These are phyloP conservation scores for Nasua narica DNA, from an alignment of 2,797 vertebrate species.

Conservation along the genomic window DNA sequence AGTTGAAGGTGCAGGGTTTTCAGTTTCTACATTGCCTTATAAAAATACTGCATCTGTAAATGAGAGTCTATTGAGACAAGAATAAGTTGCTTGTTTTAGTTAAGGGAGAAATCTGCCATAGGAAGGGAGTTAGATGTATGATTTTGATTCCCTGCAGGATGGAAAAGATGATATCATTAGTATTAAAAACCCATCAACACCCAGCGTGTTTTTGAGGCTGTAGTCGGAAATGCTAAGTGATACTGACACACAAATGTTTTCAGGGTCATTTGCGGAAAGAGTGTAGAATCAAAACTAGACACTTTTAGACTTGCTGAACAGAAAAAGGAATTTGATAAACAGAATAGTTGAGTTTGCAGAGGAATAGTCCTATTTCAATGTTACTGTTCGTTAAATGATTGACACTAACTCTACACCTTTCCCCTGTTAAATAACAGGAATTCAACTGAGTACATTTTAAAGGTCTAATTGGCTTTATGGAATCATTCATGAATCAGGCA, in stretches of 20 bases:
- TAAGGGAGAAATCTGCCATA: slow-evolving; percentile 66
- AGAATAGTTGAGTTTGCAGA: not conserved
- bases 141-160: slow-evolving; percentile 72
- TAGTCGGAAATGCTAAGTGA: slow-evolving; percentile 70
- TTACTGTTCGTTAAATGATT: not conserved
- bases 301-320: slow-evolving; percentile 55
- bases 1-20: slow-evolving; percentile 49
- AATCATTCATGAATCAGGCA: not conserved
- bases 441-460: not conserved
- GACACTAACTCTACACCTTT: not conserved
- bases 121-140: slow-evolving; percentile 60
- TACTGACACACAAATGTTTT: slow-evolving; percentile 64
- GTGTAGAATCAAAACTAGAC: slow-evolving; percentile 35
- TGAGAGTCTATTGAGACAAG: slow-evolving; percentile 50
- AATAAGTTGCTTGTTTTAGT: slow-evolving; percentile 68
- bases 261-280: slow-evolving; percentile 68
- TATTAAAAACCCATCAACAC: slow-evolving; percentile 78
- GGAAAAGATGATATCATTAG: slow-evolving; percentile 70
- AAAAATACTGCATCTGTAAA: slow-evolving; percentile 59
- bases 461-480: not conserved
- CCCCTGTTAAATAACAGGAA: not conserved
- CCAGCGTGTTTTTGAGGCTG: slow-evolving; percentile 63
- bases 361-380: not conserved
- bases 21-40: slow-evolving; percentile 38
- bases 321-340: slow-evolving; percentile 4